These are phyloP conservation scores for Drosophila arizonae DNA, from an alignment of 1,140 invertebrate genomes.

Conservation along the genomic window DNA sequence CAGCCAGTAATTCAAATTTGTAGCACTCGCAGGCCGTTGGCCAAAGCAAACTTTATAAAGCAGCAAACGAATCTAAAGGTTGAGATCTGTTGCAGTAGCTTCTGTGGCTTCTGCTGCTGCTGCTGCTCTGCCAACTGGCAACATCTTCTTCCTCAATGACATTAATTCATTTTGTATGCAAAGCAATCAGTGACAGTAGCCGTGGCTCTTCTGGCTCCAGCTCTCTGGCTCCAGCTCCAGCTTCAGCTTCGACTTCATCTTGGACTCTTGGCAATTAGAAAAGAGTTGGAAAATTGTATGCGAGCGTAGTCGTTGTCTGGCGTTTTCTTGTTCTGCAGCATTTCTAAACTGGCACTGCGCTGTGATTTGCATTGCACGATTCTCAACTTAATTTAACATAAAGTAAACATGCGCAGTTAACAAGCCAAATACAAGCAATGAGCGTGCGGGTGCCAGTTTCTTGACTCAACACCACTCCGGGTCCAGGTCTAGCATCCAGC, in stretches of 20 bases:
- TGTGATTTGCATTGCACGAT: slow-evolving; percentile 83
- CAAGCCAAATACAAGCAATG: slow-evolving; percentile 80
- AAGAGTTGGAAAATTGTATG: slow-evolving; percentile 81
- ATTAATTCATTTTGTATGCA: slow-evolving; percentile 82
- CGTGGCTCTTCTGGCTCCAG: slow-evolving; percentile 44
- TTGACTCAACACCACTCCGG: slow-evolving; percentile 15
- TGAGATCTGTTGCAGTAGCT: slow-evolving; percentile 18
- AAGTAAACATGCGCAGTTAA: slow-evolving; percentile 82
- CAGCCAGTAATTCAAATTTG: slow-evolving; percentile 68
- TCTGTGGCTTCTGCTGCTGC: slow-evolving; percentile 5
- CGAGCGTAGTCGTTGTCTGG: slow-evolving; percentile 42
- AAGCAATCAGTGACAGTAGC: slow-evolving; percentile 72
- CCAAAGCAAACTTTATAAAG: slow-evolving; percentile 20
- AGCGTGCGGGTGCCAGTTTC: slow-evolving; percentile 69
- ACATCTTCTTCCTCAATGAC: slow-evolving; percentile 81
- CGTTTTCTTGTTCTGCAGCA: slow-evolving; percentile 41
- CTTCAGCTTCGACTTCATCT: slow-evolving; percentile 21
- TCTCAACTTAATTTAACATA: slow-evolving; percentile 83
- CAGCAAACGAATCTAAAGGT: slow-evolving; percentile 23
- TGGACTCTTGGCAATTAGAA: slow-evolving; percentile 73
- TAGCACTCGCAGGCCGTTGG: slow-evolving; percentile 46
- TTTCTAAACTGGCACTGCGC: slow-evolving; percentile 63
- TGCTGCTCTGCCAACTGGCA: slow-evolving; percentile 58
- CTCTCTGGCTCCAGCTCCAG: slow-evolving; percentile 11
- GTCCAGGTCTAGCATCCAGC: slow-evolving; percentile 20